phyloP scores from a whole-genome alignment of 2,888 invertebrate species.

The Lithosia quadra region DNA sequence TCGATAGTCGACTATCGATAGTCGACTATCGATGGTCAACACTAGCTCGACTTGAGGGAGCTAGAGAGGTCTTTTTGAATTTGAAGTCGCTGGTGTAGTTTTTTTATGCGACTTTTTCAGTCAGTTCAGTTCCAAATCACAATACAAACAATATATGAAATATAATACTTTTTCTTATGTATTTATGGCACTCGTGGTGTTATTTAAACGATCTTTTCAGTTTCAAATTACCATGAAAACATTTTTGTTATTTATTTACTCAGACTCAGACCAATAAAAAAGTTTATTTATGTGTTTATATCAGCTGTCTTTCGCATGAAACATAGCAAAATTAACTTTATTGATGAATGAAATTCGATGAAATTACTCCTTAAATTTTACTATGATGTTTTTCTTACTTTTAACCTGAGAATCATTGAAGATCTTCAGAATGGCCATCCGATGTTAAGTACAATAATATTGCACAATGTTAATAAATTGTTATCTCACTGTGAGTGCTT shows the following conservation, averaged over 20 bases:
- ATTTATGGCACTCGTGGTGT: no score
- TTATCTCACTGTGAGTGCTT: conserved; percentile 22
- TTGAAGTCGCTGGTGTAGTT: no score
- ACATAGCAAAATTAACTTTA: neutral
- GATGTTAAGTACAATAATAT: conserved; percentile 57
- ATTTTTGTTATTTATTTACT: no score
- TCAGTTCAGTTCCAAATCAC: no score
- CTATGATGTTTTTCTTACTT: conserved; percentile 87
- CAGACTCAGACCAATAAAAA: no score
- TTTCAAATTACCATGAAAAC: neutral
- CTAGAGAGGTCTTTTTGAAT: no score
- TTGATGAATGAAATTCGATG: neutral
- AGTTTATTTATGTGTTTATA: conserved; percentile 5
- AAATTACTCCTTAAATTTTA: neutral
- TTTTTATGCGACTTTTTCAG: no score
- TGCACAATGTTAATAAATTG: neutral
- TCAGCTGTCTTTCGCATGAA: conserved; percentile 14
- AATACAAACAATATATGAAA: no score
- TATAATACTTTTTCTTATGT: no score
- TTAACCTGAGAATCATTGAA: conserved; percentile 74
- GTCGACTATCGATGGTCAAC: no score
- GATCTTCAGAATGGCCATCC: conserved; percentile 88
- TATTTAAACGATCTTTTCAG: neutral
- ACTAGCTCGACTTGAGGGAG: no score
- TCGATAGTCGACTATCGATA: no score